Evolutionary conservation across 2,888 invertebrate genomes (phyloP).

Genomic region (Pandemis cinnamomeana): DNA sequence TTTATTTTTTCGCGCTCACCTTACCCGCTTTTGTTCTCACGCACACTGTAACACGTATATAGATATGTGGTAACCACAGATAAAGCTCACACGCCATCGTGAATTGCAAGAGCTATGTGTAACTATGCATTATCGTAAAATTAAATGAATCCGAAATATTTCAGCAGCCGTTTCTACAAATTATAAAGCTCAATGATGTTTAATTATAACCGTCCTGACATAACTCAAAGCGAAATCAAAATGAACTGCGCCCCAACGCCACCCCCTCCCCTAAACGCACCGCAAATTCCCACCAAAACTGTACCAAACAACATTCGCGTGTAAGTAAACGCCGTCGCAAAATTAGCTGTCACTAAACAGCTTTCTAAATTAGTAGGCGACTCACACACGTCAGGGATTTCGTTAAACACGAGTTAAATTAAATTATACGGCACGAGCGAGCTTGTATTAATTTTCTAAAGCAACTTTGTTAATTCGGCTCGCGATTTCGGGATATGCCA

Average conservation of each 20-base stretch:
- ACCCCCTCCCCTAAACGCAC: slow-evolving; percentile 16
- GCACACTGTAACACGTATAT: too few species aligned
- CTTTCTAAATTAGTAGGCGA: slow-evolving; percentile 48
- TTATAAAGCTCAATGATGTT: not conserved
- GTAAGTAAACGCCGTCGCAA: slow-evolving; percentile 40
- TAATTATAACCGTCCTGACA: not conserved
- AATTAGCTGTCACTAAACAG: slow-evolving; percentile 48
- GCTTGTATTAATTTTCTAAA: slow-evolving; percentile 54
- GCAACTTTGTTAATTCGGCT: slow-evolving; percentile 49
- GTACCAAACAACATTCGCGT: slow-evolving; percentile 27
- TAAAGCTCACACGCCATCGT: too few species aligned
- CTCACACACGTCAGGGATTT: slow-evolving; percentile 45
- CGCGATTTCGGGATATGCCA: slow-evolving; percentile 31
- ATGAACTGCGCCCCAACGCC: not conserved
- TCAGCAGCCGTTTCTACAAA: too few species aligned
- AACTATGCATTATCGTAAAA: too few species aligned
- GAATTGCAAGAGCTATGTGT: too few species aligned
- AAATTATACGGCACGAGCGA: slow-evolving; percentile 50
- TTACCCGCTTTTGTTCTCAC: too few species aligned
- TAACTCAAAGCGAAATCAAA: slow-evolving; percentile 1
- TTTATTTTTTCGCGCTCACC: too few species aligned
- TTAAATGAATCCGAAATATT: too few species aligned
- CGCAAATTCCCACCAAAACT: slow-evolving; percentile 39
- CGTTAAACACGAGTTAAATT: slow-evolving; percentile 49
- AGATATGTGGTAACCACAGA: too few species aligned